Percentiles rank a stretch among this genome's conserved stretches.
These are phyloP conservation scores for Gobius niger DNA, from an alignment of 2,113 vertebrate species.

Conservation along the genomic window DNA sequence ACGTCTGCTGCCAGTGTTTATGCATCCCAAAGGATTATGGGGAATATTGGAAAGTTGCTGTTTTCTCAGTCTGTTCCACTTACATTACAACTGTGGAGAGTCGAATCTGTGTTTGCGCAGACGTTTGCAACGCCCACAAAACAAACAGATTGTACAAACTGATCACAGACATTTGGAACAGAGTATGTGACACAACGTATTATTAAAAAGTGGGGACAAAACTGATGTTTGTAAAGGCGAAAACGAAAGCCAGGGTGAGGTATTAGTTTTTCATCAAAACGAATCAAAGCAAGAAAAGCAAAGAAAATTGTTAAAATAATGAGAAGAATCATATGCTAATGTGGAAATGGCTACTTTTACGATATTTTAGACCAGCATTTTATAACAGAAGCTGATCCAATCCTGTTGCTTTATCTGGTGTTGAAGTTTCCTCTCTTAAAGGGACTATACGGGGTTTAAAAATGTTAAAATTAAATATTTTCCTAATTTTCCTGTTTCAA, in stretches of 20 bases:
- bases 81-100: not conserved
- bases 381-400: too few relatives aligned
- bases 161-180: constrained; percentile 4
- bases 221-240: not conserved
- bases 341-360: too few relatives aligned
- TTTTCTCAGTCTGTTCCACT: constrained; percentile 24
- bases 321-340: too few relatives aligned
- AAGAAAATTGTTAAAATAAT: too few relatives aligned
- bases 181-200: not conserved
- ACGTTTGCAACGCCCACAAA: constrained; percentile 2
- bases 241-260: not conserved
- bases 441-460: too few relatives aligned
- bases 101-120: constrained; percentile 19
- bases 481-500: too few relatives aligned
- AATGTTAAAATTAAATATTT: too few relatives aligned
- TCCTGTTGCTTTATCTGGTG: too few relatives aligned
- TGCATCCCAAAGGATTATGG: constrained; percentile 55
- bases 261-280: too few relatives aligned
- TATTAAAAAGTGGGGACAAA: not conserved
- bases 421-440: too few relatives aligned
- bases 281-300: too few relatives aligned
- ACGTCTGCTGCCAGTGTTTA: constrained; percentile 38
- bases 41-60: constrained; percentile 50
- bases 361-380: too few relatives aligned
- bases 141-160: constrained; percentile 5